Percentiles rank a stretch among this genome's conserved stretches.
These are phyloP conservation scores for Melanotus villosus DNA, from an alignment of 2,888 invertebrate species.

Conservation along the genomic window DNA sequence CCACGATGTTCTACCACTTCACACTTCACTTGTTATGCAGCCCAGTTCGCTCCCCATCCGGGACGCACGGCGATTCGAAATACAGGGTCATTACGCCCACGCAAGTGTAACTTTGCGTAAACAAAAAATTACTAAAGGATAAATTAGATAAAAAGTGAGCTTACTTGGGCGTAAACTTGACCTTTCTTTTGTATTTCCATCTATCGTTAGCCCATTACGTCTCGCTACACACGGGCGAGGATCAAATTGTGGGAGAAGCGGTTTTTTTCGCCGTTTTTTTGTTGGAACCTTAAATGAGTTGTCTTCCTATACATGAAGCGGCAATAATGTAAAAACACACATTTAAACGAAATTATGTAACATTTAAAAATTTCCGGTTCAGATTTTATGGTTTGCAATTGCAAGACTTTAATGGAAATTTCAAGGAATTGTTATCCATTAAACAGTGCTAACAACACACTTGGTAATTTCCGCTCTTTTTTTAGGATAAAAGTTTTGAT, in stretches of 20 bases:
- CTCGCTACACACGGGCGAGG: constrained; percentile 21
- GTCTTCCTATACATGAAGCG: neutral
- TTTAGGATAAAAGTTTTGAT: too few relatives aligned
- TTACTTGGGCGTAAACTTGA: constrained; percentile 45
- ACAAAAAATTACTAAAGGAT: constrained; percentile 39
- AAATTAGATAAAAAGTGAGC: constrained; percentile 34
- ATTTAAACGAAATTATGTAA: neutral
- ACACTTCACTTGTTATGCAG: constrained; percentile 46
- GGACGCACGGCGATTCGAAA: constrained; percentile 26
- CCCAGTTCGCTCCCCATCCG: constrained; percentile 35
- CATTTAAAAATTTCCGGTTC: too few relatives aligned
- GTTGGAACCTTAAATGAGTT: neutral
- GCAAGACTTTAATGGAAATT: too few relatives aligned
- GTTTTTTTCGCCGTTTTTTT: neutral
- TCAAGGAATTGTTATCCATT: too few relatives aligned
- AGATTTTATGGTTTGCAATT: too few relatives aligned
- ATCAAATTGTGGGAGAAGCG: constrained; percentile 24
- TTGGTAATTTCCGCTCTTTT: too few relatives aligned
- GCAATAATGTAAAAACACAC: neutral
- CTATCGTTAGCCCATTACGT: constrained; percentile 22
- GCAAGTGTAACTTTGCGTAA: constrained; percentile 39
- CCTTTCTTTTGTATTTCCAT: constrained; percentile 41
- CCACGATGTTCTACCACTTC: constrained; percentile 46
- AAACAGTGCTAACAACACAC: too few relatives aligned
- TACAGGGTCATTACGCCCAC: constrained; percentile 31